Conservation (phyloP, 1,140 invertebrate species). For the Drosophila serrata region DNA sequence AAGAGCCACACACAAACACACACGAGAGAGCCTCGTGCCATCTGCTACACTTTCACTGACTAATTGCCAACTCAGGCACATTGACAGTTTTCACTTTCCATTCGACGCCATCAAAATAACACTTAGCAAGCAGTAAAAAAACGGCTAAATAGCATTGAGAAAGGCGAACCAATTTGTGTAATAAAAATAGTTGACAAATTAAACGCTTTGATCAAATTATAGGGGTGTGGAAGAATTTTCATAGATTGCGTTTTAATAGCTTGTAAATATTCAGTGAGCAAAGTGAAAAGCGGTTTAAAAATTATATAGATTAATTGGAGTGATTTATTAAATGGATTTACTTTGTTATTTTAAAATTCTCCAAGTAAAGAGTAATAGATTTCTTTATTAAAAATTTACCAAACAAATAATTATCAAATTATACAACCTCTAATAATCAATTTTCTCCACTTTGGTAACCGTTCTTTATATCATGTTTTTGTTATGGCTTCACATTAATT, state of each 20-base stretch:
- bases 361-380: neutral
- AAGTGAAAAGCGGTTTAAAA: neutral
- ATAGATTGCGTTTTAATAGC: neutral
- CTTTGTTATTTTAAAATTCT: neutral
- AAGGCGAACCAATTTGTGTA: constrained; percentile 41
- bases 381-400: neutral
- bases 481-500: neutral
- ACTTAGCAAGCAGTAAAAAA: constrained; percentile 7
- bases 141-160: constrained; percentile 21
- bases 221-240: constrained; percentile 11
- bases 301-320: neutral
- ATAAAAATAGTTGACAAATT: constrained; percentile 47
- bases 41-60: constrained; percentile 70
- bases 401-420: neutral
- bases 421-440: neutral
- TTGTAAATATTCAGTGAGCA: constrained; percentile 12
- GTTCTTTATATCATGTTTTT: neutral
- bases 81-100: constrained; percentile 73
- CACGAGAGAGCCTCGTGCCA: constrained; percentile 29
- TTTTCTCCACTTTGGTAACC: neutral
- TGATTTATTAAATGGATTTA: neutral
- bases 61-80: constrained; percentile 64
- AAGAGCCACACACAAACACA: neutral
- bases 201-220: neutral
- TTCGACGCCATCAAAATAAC: constrained; percentile 45